Percentiles rank a stretch among this genome's conserved stretches.
phyloP scores from a whole-genome alignment of 2,888 invertebrate species.

The Magallana nippona region DNA sequence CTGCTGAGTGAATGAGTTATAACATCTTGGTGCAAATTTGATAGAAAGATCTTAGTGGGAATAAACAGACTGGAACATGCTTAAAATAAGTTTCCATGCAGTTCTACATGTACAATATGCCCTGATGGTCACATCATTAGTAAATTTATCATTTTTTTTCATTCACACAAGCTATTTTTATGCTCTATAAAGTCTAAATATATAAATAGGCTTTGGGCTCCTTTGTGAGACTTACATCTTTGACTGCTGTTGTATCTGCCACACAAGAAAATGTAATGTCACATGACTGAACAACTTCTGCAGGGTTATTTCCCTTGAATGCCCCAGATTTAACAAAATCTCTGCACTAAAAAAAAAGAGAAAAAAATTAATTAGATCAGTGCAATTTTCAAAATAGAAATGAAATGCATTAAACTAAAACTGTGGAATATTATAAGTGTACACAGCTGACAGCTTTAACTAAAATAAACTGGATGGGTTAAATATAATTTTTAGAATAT shows the following conservation, averaged over 20 bases:
- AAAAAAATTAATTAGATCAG: background rate
- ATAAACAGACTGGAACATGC: too few relatives aligned
- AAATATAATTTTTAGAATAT: background rate
- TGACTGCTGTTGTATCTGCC: slow-evolving; percentile 94
- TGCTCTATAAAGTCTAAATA: too few relatives aligned
- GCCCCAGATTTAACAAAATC: slow-evolving; percentile 94
- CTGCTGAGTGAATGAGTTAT: too few relatives aligned
- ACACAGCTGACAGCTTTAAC: background rate
- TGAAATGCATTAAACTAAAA: too few relatives aligned
- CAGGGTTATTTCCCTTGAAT: slow-evolving; percentile 91
- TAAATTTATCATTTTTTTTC: too few relatives aligned
- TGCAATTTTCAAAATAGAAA: too few relatives aligned
- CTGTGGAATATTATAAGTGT: background rate
- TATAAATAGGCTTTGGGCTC: background rate
- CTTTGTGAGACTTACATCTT: slow-evolving; percentile 86
- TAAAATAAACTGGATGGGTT: background rate
- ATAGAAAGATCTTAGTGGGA: too few relatives aligned
- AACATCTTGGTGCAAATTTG: too few relatives aligned
- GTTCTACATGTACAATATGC: too few relatives aligned
- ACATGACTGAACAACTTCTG: slow-evolving; percentile 93
- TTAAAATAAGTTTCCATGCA: too few relatives aligned
- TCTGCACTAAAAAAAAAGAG: slow-evolving; percentile 84
- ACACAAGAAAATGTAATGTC: slow-evolving; percentile 98
- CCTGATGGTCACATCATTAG: too few relatives aligned
- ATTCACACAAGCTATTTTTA: too few relatives aligned